A percentile compares a stretch with the other conserved stretches of the same genome.
Evolutionary conservation across 2,797 vertebrate species (phyloP).

Genomic region (Gambusia yucatana): DNA sequence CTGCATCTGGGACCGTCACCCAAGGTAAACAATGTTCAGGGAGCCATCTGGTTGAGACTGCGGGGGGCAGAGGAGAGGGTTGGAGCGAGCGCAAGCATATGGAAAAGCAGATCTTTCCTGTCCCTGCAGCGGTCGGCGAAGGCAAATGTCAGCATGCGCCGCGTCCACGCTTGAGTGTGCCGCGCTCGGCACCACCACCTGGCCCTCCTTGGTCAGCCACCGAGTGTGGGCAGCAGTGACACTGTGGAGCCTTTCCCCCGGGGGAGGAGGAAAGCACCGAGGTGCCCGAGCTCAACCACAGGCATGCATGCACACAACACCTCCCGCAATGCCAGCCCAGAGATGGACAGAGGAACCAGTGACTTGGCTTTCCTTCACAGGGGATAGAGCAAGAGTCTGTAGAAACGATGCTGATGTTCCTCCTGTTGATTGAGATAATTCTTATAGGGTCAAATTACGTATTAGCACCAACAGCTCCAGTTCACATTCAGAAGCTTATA

Average conservation of each 20-base stretch:
- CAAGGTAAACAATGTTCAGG: constrained; percentile 98
- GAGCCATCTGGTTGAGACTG: constrained; percentile 95
- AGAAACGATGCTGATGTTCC: background rate
- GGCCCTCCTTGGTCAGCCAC: constrained; percentile 97
- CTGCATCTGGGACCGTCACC: constrained; percentile 93
- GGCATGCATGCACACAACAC: constrained; percentile 68
- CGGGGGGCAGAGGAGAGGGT: constrained; percentile 83
- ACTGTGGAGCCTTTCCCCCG: constrained; percentile 87
- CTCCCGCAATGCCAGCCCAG: constrained; percentile 61
- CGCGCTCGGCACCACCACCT: constrained; percentile 95
- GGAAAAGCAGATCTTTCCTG: constrained; percentile 99
- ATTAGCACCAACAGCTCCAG: no score
- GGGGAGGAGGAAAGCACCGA: constrained; percentile 85
- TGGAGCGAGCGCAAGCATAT: constrained; percentile 96
- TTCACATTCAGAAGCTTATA: background rate
- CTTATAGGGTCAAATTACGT: background rate
- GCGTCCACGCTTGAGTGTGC: constrained; percentile 94
- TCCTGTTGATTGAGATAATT: background rate
- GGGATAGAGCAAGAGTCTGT: background rate
- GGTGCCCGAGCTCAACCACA: constrained; percentile 66
- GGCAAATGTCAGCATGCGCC: constrained; percentile 92
- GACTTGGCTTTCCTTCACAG: constrained; percentile 27
- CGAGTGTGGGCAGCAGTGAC: constrained; percentile 92
- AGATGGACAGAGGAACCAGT: constrained; percentile 41
- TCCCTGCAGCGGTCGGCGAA: constrained; percentile 93